Evolutionary conservation across 2,797 vertebrate genomes (phyloP), one percentile per base, ranked within the genome.

Genomic region (Emys orbicularis): DNA sequence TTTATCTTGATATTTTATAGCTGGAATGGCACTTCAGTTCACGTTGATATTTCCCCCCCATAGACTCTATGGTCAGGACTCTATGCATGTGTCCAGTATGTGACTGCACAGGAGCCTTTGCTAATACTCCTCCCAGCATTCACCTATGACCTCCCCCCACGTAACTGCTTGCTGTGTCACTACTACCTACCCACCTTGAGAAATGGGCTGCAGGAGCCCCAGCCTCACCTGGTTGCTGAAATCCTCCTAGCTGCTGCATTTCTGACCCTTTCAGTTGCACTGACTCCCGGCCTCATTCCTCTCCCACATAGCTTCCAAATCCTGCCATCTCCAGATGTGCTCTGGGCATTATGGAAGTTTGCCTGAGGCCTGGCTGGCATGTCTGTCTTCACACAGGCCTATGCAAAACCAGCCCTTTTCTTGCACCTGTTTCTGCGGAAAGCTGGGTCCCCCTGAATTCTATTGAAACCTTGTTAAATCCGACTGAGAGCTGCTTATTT

Each of bases 81-180:
- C 90, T 79, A 87, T 8, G 77, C 95, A 95, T 91, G 72, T 94
- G 90, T 91, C 96, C 84, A 81, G 0, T 84, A 11, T 95, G 82
- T 94, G 86, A 91, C 77, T 94, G 82, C 74, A 84, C 80, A 94
- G 93, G 90, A 96, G 93, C 94, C 79, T 95, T 93, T 93, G 87
- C 80, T 74, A 2, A 86, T 87, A 90, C 87, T 91, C 87, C 94
- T 89, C 65, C 72, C 88, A 82, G 79, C 65, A 23, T 31, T 10
- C 47, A 2, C 57, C 29, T 47, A 23, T 92, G 61, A 90, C 72
- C 80, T 83, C 74, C 72, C 80, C 41, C 15, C 29, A 82, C 4
- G 44, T 65, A 96, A 25, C 49, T 65, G n/a, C n/a, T 27, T 81
- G 13, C 31, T 65, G 16, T 56, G 25, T 23, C 23, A 54, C 2